phyloP scores from a whole-genome alignment of 2,113 vertebrate species.

The Emydura subglobosa region DNA sequence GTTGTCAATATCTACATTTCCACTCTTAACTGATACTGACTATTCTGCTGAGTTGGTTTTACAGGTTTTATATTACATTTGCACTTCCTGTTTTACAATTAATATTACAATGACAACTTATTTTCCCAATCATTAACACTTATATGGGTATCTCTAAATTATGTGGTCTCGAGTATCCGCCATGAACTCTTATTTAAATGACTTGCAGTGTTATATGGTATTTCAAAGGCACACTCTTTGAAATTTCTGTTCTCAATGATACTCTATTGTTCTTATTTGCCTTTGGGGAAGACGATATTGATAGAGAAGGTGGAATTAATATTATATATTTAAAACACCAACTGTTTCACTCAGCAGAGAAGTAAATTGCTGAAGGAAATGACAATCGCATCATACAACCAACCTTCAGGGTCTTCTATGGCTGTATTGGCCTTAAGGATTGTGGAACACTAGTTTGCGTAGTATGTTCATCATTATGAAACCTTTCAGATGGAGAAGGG shows the following conservation, averaged over 20 bases:
- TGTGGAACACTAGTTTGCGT: neutral
- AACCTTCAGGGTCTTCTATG: neutral
- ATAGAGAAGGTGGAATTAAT: neutral
- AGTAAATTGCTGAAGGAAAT: neutral
- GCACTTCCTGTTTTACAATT: neutral
- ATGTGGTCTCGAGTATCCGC: too few relatives aligned
- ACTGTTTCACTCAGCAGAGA: slow-evolving; percentile 1
- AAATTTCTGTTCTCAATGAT: neutral
- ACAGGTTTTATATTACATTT: neutral
- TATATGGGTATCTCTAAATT: neutral
- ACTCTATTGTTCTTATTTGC: neutral
- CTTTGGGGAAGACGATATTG: neutral
- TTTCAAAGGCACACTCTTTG: neutral
- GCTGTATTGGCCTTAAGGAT: neutral
- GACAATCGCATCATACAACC: neutral
- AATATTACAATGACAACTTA: neutral
- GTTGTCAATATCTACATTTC: neutral
- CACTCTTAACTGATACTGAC: neutral
- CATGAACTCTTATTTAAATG: neutral
- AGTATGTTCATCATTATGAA: slow-evolving; percentile 1
- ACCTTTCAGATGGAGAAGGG: neutral
- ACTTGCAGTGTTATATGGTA: neutral
- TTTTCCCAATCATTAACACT: neutral
- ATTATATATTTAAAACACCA: slow-evolving; percentile 17
- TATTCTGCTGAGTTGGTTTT: neutral